Evolutionary conservation across 2,797 vertebrate genomes (phyloP).

Genomic region (Rhodeus uyekii): DNA sequence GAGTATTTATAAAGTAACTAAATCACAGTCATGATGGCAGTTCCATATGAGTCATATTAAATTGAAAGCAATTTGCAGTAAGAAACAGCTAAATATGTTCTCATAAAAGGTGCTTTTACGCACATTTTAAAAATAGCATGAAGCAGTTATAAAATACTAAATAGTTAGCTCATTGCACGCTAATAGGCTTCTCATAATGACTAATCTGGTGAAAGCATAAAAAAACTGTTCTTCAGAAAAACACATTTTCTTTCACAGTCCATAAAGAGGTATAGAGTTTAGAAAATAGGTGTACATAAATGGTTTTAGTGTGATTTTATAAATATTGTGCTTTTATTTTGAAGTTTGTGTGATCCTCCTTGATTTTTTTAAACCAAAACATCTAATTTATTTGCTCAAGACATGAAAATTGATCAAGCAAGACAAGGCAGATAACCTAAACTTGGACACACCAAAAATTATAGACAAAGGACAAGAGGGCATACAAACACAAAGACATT

Average conservation of each 20-base stretch:
- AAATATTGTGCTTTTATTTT: background rate
- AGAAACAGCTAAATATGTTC: background rate
- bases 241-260: too few species aligned
- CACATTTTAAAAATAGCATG: background rate
- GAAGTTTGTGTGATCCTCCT: background rate
- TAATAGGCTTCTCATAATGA: background rate
- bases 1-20: slow-evolving; percentile 6
- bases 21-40: background rate
- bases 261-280: background rate
- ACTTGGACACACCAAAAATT: background rate
- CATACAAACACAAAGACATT: background rate
- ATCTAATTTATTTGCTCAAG: background rate
- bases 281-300: background rate
- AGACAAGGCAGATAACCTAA: background rate
- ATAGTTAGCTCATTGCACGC: background rate
- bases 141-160: background rate
- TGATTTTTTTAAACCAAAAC: background rate
- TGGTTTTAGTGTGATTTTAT: background rate
- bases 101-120: background rate
- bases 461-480: background rate
- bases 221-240: background rate
- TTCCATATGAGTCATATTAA: background rate
- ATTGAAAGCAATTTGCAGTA: background rate
- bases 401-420: background rate
- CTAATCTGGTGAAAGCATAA: background rate